Conservation (phyloP, 2,888 invertebrate genomes). For the Ferdinandea cuprea region DNA sequence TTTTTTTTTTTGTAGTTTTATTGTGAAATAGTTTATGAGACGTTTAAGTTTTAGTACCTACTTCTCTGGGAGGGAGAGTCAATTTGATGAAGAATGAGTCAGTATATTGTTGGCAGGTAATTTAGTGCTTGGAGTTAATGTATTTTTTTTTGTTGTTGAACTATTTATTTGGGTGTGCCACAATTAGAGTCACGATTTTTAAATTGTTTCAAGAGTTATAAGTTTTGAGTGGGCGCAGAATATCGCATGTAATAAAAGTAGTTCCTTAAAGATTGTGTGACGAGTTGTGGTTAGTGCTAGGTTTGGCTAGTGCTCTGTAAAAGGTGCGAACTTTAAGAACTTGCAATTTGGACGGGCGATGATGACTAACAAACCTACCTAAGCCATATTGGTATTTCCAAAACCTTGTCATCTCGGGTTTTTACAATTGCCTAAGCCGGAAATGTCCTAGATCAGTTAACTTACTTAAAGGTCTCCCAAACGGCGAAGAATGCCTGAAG, state of each 20-base stretch:
- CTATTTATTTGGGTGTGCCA: constrained; percentile 40
- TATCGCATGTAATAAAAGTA: neutral
- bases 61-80: constrained; percentile 25
- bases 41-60: constrained; percentile 45
- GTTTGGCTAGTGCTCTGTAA: too few species aligned
- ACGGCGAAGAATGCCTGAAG: too few species aligned
- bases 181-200: constrained; percentile 21
- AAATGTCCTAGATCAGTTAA: too few species aligned
- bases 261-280: neutral
- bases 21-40: constrained; percentile 61
- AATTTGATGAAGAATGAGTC: constrained; percentile 59
- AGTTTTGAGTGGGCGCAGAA: constrained; percentile 7
- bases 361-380: too few species aligned
- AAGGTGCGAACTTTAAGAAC: too few species aligned
- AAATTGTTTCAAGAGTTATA: neutral
- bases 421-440: too few species aligned
- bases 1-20: too few species aligned
- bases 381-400: too few species aligned
- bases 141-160: constrained; percentile 15
- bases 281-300: too few species aligned
- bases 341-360: too few species aligned
- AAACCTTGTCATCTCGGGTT: too few species aligned
- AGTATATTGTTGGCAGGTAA: constrained; percentile 46
- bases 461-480: too few species aligned
- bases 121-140: constrained; percentile 40